Base-by-base conservation (phyloP, 2,888 invertebrate species). In the Drosophila pegasa region DNA sequence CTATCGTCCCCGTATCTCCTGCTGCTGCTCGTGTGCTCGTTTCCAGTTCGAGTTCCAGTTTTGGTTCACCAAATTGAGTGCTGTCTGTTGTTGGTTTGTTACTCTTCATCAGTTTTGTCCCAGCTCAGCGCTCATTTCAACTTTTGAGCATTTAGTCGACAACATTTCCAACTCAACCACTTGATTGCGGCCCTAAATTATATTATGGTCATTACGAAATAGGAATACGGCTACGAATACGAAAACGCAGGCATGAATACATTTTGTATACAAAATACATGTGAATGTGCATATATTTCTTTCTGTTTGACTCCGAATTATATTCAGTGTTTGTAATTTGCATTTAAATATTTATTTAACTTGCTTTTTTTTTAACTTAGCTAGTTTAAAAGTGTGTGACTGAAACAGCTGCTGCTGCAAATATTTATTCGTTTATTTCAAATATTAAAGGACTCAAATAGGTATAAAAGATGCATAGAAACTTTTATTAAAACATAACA, bases 151-250 rank as follows among this genome's bases (percentile, higher is more conserved):
- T 76, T 78, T 76, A 67, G 60, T 68, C 50, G 55, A 64, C 69
- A 74, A 68, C 67, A 67, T 66, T 79, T 74, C 52, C 70, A 71
- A 60, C 72, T 73, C 48, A 71, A 78, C 88, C 86, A 78, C 83
- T 82, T 85, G 86, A 85, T 85, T 87, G 85, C 80, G 86, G 83
- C 63, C 74, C 70, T 71, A 85, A 85, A 87, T 87, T 80, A 71
- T 77, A 82, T 85, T 87, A 80, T 73, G 77, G 70, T 71, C 71
- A 78, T 85, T 80, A 84, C 75, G 51, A 66, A 12, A 35, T 22
- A 47, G 57, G 55, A 58, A 47, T 50, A 41, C 52, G 29, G n/a
- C 40, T 55, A 12, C 45, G 14, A 20, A 55, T 37, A 10, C 40
- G 25, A 38, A 47, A 33, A 7, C 37, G 1, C 14, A 20, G 12